phyloP scores from a whole-genome alignment of 1,140 invertebrate genomes.

The Sminthurinus signatus region DNA sequence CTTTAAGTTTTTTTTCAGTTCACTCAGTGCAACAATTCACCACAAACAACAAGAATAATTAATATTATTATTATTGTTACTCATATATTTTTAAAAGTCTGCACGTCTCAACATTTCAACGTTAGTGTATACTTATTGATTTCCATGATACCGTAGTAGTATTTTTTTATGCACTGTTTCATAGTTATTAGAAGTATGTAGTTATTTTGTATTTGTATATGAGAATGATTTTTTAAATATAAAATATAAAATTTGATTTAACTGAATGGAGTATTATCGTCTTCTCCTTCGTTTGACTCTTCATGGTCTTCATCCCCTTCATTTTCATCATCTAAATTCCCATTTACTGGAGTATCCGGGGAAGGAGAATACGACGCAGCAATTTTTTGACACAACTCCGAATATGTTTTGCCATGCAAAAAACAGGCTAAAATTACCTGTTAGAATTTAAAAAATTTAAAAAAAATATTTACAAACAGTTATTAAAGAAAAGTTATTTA shows the following conservation, averaged over 20 bases:
- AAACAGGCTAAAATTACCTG: constrained; percentile 69
- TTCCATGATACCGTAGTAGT: too few species aligned
- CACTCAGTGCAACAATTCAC: too few species aligned
- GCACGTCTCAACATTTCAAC: constrained; percentile 5
- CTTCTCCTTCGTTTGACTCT: not conserved
- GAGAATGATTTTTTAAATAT: not conserved
- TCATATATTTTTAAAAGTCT: constrained; percentile 4
- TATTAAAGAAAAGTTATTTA: too few species aligned
- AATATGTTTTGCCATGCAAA: constrained; percentile 66
- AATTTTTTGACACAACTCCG: constrained; percentile 51
- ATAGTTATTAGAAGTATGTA: too few species aligned
- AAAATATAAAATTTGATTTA: too few species aligned
- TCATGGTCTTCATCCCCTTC: constrained; percentile 7
- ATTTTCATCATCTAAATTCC: constrained; percentile 6
- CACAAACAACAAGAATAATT: too few species aligned
- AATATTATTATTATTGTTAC: too few species aligned
- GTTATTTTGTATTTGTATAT: too few species aligned
- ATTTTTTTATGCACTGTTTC: too few species aligned
- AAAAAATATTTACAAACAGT: too few species aligned
- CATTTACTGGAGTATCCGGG: constrained; percentile 1
- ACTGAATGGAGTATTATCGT: not conserved
- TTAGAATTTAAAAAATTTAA: not conserved
- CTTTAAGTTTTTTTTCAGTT: too few species aligned
- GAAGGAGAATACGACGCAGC: constrained; percentile 8
- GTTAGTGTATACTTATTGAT: constrained; percentile 1